Evolutionary conservation across 2,797 vertebrate species (phyloP).

Genomic region (Falco biarmicus): DNA sequence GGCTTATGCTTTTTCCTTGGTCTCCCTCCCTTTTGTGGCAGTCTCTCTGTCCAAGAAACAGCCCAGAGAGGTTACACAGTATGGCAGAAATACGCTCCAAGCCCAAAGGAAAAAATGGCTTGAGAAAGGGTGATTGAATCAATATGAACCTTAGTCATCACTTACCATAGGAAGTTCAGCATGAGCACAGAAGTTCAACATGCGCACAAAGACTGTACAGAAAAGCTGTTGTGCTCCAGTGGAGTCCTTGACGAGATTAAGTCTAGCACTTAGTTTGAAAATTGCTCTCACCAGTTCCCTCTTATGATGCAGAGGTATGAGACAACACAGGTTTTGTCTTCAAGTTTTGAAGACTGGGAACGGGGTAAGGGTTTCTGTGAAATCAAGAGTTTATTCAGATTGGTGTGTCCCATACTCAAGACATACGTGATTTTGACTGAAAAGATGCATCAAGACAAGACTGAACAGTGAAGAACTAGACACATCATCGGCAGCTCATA

Average conservation of each 20-base stretch:
- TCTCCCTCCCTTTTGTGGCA: neutral
- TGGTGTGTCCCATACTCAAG: neutral
- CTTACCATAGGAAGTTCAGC: neutral
- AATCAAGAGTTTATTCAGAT: neutral
- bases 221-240: neutral
- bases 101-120: fast-evolving
- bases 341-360: neutral
- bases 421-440: neutral
- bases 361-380: neutral
- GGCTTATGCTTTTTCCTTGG: neutral
- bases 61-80: neutral
- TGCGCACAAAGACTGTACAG: neutral
- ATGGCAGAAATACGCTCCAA: neutral
- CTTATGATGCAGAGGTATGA: neutral
- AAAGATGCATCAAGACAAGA: neutral
- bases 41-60: neutral
- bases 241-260: neutral
- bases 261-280: neutral
- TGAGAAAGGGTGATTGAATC: neutral
- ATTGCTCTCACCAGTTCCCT: neutral
- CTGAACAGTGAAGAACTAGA: neutral
- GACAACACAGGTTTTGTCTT: neutral
- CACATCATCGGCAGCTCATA: neutral
- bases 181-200: neutral
- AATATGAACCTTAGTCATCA: neutral